Evolutionary conservation across 2,797 vertebrate species (phyloP).

Genomic region (Bradypodion pumilum): DNA sequence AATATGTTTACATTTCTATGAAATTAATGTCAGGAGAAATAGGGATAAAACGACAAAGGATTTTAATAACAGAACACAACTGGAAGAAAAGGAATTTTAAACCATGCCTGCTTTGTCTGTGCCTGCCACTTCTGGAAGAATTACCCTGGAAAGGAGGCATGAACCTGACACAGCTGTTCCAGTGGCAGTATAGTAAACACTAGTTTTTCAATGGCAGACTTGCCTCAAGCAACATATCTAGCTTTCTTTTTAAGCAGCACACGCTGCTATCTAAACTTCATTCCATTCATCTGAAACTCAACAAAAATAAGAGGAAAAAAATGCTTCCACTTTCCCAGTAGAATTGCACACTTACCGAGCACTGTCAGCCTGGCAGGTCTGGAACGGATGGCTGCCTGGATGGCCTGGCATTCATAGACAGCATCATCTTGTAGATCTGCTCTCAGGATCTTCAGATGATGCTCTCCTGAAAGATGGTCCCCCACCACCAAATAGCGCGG

Average conservation of each 20-base stretch:
- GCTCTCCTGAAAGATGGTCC: slow-evolving; percentile 91
- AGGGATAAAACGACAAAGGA: no score
- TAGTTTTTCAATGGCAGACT: background rate
- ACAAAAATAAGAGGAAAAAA: fast-evolving
- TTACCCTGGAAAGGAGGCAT: background rate
- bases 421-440: slow-evolving; percentile 96
- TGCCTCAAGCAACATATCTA: background rate
- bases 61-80: background rate
- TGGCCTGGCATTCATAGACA: slow-evolving; percentile 96
- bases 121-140: background rate
- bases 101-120: background rate
- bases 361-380: slow-evolving; percentile 94
- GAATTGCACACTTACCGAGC: slow-evolving; percentile 81
- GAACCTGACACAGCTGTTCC: background rate
- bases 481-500: slow-evolving; percentile 96
- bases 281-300: fast-evolving
- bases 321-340: fast-evolving
- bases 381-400: slow-evolving; percentile 94
- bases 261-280: background rate
- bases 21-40: no score
- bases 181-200: no score
- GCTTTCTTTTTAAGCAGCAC: background rate
- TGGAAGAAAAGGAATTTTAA: background rate
- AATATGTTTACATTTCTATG: background rate
- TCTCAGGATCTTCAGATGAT: slow-evolving; percentile 91